Conservation (phyloP, 2,888 invertebrate genomes). For the Tinea pellionella region DNA sequence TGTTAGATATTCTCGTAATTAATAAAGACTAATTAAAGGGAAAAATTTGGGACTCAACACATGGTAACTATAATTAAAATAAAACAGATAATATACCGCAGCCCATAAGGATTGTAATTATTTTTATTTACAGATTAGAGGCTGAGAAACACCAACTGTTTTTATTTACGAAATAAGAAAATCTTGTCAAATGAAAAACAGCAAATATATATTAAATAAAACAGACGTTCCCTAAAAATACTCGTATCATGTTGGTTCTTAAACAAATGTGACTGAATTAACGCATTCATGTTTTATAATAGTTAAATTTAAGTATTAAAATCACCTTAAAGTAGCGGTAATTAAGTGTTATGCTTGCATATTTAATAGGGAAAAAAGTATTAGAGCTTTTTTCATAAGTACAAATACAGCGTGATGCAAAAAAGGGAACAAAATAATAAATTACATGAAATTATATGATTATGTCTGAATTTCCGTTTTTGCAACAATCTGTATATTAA, state of each 20-base stretch:
- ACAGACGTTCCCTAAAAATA: not conserved
- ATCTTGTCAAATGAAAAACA: not conserved
- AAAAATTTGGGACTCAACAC: conserved; percentile 60
- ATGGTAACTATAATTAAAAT: conserved; percentile 18
- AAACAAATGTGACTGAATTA: conserved; percentile 55
- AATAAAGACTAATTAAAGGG: conserved; percentile 39
- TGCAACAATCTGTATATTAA: too few relatives aligned
- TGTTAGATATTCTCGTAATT: conserved; percentile 42
- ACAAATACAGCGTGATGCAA: conserved; percentile 12
- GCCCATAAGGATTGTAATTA: too few relatives aligned
- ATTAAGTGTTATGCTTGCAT: conserved; percentile 4
- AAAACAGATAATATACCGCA: too few relatives aligned
- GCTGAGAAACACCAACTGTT: not conserved
- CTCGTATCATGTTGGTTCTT: not conserved
- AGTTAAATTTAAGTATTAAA: not conserved
- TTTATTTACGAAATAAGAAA: too few relatives aligned
- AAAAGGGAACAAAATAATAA: conserved; percentile 14
- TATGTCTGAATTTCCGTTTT: not conserved
- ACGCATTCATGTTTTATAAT: not conserved
- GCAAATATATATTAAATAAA: too few relatives aligned
- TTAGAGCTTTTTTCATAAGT: conserved; percentile 18
- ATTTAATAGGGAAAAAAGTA: not conserved
- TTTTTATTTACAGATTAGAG: not conserved
- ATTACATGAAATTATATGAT: conserved; percentile 10
- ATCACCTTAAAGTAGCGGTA: not conserved